Conservation (phyloP, 2,888 invertebrate species). For the Platycheirus albimanus region DNA sequence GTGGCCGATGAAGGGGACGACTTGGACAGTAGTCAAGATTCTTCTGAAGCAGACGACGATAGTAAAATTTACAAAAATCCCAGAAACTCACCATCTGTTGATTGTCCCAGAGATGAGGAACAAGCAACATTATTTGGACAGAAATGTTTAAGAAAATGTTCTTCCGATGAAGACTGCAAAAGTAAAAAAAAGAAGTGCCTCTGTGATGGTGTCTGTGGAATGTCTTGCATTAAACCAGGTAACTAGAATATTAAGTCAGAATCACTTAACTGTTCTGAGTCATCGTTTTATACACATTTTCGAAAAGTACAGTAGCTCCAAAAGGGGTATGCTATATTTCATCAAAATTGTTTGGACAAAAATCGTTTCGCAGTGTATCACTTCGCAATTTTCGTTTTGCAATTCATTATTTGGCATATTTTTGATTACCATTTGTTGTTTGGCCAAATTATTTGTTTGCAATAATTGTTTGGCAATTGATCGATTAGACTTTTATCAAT, state of each 20-base stretch:
- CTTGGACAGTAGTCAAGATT: slow-evolving; percentile 84
- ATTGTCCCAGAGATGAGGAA: slow-evolving; percentile 93
- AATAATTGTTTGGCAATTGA: too few species aligned
- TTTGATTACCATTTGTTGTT: too few species aligned
- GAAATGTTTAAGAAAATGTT: slow-evolving; percentile 95
- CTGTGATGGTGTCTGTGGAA: slow-evolving; percentile 98
- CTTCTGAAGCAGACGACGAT: slow-evolving; percentile 89
- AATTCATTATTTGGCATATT: too few species aligned
- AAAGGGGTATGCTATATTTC: too few species aligned
- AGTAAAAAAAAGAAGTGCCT: slow-evolving; percentile 98
- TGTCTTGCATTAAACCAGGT: slow-evolving; percentile 99
- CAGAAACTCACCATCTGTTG: slow-evolving; percentile 92
- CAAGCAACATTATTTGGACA: slow-evolving; percentile 92
- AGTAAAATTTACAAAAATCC: slow-evolving; percentile 94
- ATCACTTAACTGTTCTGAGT: too few species aligned
- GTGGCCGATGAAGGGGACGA: slow-evolving; percentile 84
- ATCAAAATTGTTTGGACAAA: too few species aligned
- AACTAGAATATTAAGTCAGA: slow-evolving; percentile 79
- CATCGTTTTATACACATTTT: too few species aligned
- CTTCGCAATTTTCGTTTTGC: too few species aligned
- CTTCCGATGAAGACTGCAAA: slow-evolving; percentile 97
- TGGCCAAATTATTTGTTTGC: too few species aligned
- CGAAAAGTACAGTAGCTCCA: too few species aligned
- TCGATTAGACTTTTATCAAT: too few species aligned
- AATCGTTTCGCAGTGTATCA: too few species aligned